These are phyloP conservation scores for Elysia chlorotica DNA, from an alignment of 1,140 invertebrate genomes.

Conservation along the genomic window DNA sequence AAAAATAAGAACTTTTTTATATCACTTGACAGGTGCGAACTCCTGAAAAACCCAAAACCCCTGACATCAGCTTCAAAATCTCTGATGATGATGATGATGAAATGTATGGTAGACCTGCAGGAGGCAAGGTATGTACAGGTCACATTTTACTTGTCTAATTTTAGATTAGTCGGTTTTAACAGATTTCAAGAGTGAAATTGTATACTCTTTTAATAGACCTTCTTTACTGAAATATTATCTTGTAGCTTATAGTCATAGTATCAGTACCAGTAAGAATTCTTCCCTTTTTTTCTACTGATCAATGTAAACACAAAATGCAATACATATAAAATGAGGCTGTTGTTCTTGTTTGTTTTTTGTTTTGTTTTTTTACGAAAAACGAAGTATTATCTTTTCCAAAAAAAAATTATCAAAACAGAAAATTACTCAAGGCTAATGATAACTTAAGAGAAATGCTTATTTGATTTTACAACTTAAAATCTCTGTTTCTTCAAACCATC, in stretches of 20 bases:
- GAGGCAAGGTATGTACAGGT: slow-evolving; percentile 13
- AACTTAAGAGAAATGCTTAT: no score
- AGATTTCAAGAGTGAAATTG: neutral
- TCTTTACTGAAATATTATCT: neutral
- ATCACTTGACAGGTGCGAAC: slow-evolving; percentile 35
- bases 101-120: slow-evolving; percentile 9
- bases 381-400: no score
- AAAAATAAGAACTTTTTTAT: no score
- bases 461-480: no score
- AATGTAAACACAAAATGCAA: neutral
- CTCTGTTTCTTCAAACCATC: no score
- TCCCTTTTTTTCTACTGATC: neutral
- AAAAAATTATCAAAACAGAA: no score
- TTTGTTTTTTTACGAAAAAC: no score
- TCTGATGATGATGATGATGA: slow-evolving; percentile 28
- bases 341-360: neutral
- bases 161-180: neutral
- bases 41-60: slow-evolving; percentile 44
- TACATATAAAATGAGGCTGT: neutral
- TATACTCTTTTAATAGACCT: neutral
- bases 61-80: slow-evolving; percentile 34
- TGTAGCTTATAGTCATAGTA: no score
- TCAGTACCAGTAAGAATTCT: no score
- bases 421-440: no score
- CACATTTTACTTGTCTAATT: no score